phyloP scores from a whole-genome alignment of 2,113 vertebrate species.

The Phylloscopus whistleri region DNA sequence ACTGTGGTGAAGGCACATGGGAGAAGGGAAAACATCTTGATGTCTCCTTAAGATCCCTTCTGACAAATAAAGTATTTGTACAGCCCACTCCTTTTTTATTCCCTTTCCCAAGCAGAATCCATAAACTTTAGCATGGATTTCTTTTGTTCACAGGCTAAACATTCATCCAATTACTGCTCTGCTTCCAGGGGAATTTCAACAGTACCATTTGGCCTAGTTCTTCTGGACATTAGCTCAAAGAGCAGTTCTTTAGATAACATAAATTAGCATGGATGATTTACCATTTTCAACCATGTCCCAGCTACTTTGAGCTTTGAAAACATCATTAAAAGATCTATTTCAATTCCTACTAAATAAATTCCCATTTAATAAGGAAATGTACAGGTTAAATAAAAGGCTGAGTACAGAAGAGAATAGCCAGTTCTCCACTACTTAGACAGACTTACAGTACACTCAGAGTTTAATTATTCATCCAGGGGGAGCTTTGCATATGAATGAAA shows the following conservation, averaged over 20 bases:
- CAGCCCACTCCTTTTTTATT: background rate
- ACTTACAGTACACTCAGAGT: background rate
- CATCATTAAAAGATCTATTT: background rate
- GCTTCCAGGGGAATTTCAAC: constrained; percentile 1
- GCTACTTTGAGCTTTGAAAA: background rate
- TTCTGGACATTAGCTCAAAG: background rate
- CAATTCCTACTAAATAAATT: background rate
- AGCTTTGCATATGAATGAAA: constrained; percentile 47
- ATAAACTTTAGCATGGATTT: background rate
- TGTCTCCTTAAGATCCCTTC: background rate
- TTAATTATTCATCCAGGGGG: background rate
- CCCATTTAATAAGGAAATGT: background rate
- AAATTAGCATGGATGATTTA: constrained; percentile 37
- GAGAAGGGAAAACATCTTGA: constrained; percentile 9
- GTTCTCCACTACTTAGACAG: constrained; percentile 1
- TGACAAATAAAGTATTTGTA: constrained; percentile 4
- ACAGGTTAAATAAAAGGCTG: background rate
- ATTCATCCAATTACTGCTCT: background rate
- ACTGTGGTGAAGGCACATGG: background rate
- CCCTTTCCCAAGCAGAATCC: background rate
- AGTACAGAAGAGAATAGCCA: constrained; percentile 12
- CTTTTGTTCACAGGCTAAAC: constrained; percentile 12
- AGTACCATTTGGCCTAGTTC: constrained; percentile 4
- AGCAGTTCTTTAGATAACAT: background rate
- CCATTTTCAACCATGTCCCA: background rate